Conservation (phyloP, 2,797 vertebrate genomes). For the Babyrousa celebensis region DNA sequence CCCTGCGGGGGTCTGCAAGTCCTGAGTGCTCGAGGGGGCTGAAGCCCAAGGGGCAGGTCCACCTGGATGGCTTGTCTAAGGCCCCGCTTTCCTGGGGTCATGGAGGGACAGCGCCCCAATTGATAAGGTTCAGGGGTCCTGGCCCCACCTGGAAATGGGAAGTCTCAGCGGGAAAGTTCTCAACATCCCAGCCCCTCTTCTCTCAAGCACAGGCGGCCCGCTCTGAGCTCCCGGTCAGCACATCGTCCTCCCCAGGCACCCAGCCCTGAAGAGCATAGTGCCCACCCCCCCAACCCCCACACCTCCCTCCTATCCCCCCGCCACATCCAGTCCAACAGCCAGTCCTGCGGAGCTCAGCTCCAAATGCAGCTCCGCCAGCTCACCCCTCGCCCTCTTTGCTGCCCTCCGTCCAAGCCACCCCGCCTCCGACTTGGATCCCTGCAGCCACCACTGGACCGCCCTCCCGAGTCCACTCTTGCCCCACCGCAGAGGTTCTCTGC, state of each 20-base stretch:
- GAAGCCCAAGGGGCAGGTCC: rapidly evolving
- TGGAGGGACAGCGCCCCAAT: rapidly evolving
- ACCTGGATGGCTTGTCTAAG: rapidly evolving
- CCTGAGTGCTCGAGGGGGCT: rapidly evolving
- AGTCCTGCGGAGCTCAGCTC: not conserved
- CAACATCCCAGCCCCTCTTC: not conserved
- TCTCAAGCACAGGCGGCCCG: not conserved
- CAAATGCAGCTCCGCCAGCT: not conserved
- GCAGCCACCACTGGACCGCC: rapidly evolving
- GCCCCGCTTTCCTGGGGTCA: rapidly evolving
- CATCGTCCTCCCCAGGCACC: too few relatives aligned
- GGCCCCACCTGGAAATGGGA: not conserved
- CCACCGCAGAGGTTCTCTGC: too few relatives aligned
- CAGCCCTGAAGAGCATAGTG: too few relatives aligned
- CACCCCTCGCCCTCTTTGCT: not conserved
- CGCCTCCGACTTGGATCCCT: not conserved
- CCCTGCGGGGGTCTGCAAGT: not conserved
- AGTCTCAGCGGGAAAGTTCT: too few relatives aligned
- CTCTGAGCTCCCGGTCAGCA: too few relatives aligned
- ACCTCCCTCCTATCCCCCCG: too few relatives aligned
- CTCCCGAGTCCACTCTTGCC: rapidly evolving
- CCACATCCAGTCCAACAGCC: too few relatives aligned
- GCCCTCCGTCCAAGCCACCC: rapidly evolving
- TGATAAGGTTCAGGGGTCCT: not conserved
- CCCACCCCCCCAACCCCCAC: not conserved